phyloP scores from a whole-genome alignment of 2,888 invertebrate genomes.

The Sesia bembeciformis region DNA sequence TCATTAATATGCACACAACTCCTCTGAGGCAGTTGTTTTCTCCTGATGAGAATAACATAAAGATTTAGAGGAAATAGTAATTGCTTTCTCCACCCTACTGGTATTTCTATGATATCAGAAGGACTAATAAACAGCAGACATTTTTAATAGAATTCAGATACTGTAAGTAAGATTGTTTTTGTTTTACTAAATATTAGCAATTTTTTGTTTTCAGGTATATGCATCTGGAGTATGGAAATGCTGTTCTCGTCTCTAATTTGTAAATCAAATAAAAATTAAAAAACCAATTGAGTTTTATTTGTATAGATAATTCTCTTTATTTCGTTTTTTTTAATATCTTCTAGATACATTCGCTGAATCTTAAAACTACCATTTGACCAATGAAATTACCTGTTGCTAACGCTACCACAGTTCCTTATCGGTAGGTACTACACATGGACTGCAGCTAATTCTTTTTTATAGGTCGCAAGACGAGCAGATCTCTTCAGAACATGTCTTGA shows the following conservation, averaged over 20 bases:
- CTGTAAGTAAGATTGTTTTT: background rate
- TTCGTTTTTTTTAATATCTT: background rate
- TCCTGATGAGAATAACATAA: conserved; percentile 45
- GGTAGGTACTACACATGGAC: too few species aligned
- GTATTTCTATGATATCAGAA: conserved; percentile 21
- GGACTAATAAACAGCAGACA: conserved; percentile 52
- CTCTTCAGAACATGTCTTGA: too few species aligned
- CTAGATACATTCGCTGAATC: too few species aligned
- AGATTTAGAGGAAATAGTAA: conserved; percentile 60
- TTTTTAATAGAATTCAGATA: background rate
- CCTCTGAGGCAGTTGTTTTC: conserved; percentile 65
- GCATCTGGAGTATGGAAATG: conserved; percentile 23
- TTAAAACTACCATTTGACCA: too few species aligned
- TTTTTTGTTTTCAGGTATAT: conserved; percentile 51
- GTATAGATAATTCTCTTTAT: background rate
- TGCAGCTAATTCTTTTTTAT: too few species aligned
- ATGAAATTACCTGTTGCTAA: too few species aligned
- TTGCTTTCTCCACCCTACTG: conserved; percentile 49
- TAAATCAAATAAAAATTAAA: conserved; percentile 59
- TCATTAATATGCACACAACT: background rate
- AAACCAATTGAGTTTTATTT: conserved; percentile 9
- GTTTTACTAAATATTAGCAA: background rate
- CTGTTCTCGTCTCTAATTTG: conserved; percentile 21
- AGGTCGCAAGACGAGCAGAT: too few species aligned
- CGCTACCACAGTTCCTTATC: too few species aligned